Conservation (phyloP, 2,888 invertebrate species). For the Euplagia quadripunctaria region DNA sequence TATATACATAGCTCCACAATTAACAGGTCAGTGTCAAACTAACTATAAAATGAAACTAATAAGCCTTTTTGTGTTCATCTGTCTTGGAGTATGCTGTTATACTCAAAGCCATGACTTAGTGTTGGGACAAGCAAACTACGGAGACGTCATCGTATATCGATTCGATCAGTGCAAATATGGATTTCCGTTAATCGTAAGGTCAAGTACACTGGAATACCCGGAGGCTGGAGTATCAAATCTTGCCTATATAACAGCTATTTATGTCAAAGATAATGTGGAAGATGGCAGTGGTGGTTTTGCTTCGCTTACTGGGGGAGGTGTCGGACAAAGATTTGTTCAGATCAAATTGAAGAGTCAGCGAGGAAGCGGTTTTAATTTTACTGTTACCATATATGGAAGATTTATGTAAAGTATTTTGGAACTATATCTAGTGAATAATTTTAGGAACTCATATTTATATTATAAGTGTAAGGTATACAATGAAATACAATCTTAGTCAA, state of each 20-base stretch:
- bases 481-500: neutral
- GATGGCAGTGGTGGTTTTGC: slow-evolving; percentile 9
- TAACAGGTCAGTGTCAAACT: slow-evolving; percentile 9
- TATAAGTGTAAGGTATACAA: neutral
- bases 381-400: slow-evolving; percentile 14
- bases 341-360: slow-evolving; percentile 18
- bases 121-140: slow-evolving; percentile 1
- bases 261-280: slow-evolving; percentile 4
- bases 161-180: slow-evolving; percentile 10
- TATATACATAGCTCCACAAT: neutral
- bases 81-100: slow-evolving; percentile 45
- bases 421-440: neutral
- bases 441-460: neutral
- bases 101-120: slow-evolving; percentile 17
- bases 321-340: slow-evolving; percentile 13
- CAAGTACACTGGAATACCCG: slow-evolving; percentile 7
- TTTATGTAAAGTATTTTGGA: neutral
- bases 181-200: neutral
- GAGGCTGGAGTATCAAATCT: neutral
- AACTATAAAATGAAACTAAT: slow-evolving; percentile 18
- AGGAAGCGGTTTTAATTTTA: slow-evolving; percentile 15
- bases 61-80: slow-evolving; percentile 21
- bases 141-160: slow-evolving; percentile 10
- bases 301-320: slow-evolving; percentile 9
- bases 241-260: slow-evolving; percentile 12